These are phyloP conservation scores for Achroia grisella DNA, from an alignment of 1,140 invertebrate genomes.

Conservation along the genomic window DNA sequence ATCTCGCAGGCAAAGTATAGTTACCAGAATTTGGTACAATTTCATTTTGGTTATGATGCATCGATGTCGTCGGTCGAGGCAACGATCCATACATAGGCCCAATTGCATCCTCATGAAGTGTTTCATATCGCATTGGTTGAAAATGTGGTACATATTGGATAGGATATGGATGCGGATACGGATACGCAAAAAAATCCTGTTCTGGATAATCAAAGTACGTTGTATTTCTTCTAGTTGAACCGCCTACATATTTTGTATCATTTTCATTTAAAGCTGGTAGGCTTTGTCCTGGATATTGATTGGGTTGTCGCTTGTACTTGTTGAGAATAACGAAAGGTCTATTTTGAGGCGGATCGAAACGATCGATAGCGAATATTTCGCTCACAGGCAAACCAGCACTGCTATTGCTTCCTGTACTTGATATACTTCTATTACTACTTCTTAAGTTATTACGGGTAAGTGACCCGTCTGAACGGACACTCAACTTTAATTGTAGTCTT, in stretches of 20 bases:
- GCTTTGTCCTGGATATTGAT: slow-evolving; percentile 51
- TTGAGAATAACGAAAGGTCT: slow-evolving; percentile 55
- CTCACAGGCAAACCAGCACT: slow-evolving; percentile 43
- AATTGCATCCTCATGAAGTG: slow-evolving; percentile 32
- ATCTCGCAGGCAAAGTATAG: slow-evolving; percentile 45
- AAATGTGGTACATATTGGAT: slow-evolving; percentile 21
- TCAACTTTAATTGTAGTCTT: slow-evolving; percentile 60
- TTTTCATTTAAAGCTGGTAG: slow-evolving; percentile 52
- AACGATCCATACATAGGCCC: slow-evolving; percentile 33
- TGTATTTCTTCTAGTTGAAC: slow-evolving; percentile 25
- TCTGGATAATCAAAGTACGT: slow-evolving; percentile 41
- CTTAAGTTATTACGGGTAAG: slow-evolving; percentile 45
- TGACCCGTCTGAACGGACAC: slow-evolving; percentile 60
- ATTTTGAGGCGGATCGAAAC: slow-evolving; percentile 45
- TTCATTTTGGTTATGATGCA: slow-evolving; percentile 13
- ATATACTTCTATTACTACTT: slow-evolving; percentile 57
- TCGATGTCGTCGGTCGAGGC: slow-evolving; percentile 18
- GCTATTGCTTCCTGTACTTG: slow-evolving; percentile 46
- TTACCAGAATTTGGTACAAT: slow-evolving; percentile 18
- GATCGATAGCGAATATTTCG: slow-evolving; percentile 60
- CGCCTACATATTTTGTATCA: slow-evolving; percentile 27
- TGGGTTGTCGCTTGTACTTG: slow-evolving; percentile 45
- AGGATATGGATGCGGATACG: slow-evolving; percentile 6
- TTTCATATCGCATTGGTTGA: slow-evolving; percentile 13
- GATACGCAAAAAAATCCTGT: not conserved